Evolutionary conservation across 2,113 vertebrate species (phyloP).

Genomic region (Crotalus helleri): DNA sequence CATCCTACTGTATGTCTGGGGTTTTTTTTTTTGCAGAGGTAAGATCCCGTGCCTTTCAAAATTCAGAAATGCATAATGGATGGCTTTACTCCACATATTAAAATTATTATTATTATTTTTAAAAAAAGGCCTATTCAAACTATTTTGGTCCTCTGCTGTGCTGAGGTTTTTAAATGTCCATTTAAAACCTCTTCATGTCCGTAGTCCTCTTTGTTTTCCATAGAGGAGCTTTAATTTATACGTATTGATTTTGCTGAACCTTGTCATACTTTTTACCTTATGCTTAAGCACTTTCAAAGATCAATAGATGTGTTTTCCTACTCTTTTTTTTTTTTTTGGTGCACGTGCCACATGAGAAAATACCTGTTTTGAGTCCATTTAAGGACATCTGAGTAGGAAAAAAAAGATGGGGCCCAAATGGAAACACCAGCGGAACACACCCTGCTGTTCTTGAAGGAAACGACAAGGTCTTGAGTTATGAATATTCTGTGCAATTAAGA

Average conservation of each 20-base stretch:
- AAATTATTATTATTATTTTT: slow-evolving; percentile 8
- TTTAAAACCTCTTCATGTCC: slow-evolving; percentile 25
- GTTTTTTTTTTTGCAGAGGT: background rate
- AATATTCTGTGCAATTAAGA: background rate
- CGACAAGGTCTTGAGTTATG: background rate
- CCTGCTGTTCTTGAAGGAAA: accelerated
- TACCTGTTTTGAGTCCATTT: slow-evolving; percentile 23
- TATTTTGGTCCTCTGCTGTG: slow-evolving; percentile 37
- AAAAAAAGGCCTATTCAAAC: slow-evolving; percentile 31
- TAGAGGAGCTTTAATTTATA: slow-evolving; percentile 36
- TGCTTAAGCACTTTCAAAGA: slow-evolving; percentile 43
- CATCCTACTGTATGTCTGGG: background rate
- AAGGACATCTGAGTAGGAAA: background rate
- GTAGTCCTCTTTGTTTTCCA: slow-evolving; percentile 15
- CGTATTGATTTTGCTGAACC: slow-evolving; percentile 55
- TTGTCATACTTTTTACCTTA: slow-evolving; percentile 19
- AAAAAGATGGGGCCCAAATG: background rate
- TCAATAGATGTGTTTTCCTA: slow-evolving; percentile 29
- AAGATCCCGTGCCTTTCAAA: background rate
- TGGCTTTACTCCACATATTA: slow-evolving; percentile 7
- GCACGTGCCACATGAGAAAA: slow-evolving; percentile 25
- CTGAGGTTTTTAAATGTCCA: slow-evolving; percentile 27
- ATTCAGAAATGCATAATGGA: slow-evolving; percentile 7
- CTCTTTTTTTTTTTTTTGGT: slow-evolving; percentile 32
- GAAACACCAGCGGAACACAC: slow-evolving; percentile 21